Base-by-base conservation (phyloP, 1,140 invertebrate species). In the Tetramorium alpestre region DNA sequence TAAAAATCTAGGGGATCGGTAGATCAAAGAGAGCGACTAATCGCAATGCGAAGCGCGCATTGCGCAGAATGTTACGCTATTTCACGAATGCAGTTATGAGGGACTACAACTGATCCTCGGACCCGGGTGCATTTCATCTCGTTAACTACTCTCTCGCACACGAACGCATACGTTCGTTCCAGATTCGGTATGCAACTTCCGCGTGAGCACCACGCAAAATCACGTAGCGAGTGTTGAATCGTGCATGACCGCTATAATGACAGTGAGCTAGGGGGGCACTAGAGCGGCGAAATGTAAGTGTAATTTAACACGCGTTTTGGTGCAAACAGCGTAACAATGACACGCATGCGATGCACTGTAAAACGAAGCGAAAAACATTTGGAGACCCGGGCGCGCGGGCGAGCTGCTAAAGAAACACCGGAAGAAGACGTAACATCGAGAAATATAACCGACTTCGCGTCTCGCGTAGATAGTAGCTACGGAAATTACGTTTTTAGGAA, bases 91-190 rank as follows among this genome's bases (percentile, higher is more conserved):
- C 67, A 33, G 41, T 47, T 28, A 49, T 38, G 54, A 60, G 54
- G 47, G 69, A n/a, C 49, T 44, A 47, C 69, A 56, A 84, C 62
- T 84, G 80, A 84, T 60, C 80, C 58, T 73, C 80, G 54, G 18
- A 3, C 18, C 25, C 7, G 7, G 33, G 3, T 41, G 54, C 38
- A 60, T 84, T 60, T 84, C 80, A 73, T n/a, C 54, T 84, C 41
- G 80, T 84, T 84, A 84, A 49, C 41, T 84, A 13, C n/a, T 38
- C 7, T 60, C 7, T 60, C 25, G 69, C 69, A 49, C 54, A 28
- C 54, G 80, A 44, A 38, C 41, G 51, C 38, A 72, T 81, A 56
- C 13, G 54, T n/a, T 69, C 47, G 33, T 5, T 47, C 80, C 44
- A 47, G 33, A 84, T 84, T 60, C n/a, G 33, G 80, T 44, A 75